Conservation (phyloP, 2,888 invertebrate genomes). For the Ptilodon capucinus region DNA sequence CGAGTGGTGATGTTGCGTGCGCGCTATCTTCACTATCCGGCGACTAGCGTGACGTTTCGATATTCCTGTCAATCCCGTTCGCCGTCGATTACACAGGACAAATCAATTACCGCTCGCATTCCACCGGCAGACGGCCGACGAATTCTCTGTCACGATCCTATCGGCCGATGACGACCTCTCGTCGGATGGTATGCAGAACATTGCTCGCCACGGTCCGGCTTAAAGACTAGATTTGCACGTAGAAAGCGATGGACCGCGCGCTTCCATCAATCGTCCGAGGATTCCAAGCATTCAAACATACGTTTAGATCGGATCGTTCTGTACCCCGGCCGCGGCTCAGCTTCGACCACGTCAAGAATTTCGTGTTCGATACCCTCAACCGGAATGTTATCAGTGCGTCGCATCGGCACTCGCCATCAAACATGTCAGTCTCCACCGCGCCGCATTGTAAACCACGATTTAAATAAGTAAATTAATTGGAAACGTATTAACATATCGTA, state of each 20-base stretch:
- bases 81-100: conserved; percentile 77
- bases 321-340: conserved; percentile 63
- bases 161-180: conserved; percentile 68
- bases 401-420: conserved; percentile 67
- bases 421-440: conserved; percentile 62
- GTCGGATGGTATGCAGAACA: conserved; percentile 65
- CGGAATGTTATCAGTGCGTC: conserved; percentile 77
- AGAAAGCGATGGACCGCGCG: conserved; percentile 67
- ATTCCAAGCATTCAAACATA: conserved; percentile 71
- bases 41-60: conserved; percentile 57
- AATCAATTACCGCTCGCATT: conserved; percentile 80
- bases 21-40: conserved; percentile 29
- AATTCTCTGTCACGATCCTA: conserved; percentile 79
- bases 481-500: conserved; percentile 46
- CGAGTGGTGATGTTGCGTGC: conserved; percentile 11
- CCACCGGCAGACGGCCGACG: conserved; percentile 71
- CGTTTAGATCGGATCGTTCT: conserved; percentile 57
- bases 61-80: conserved; percentile 71
- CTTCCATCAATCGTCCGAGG: conserved; percentile 68
- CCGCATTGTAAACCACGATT: conserved; percentile 69
- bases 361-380: conserved; percentile 71
- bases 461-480: conserved; percentile 63
- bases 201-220: conserved; percentile 48
- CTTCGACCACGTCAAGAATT: conserved; percentile 72
- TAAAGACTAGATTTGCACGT: conserved; percentile 60